phyloP scores from a whole-genome alignment of 1,140 invertebrate genomes.

The Drosophila serrata region DNA sequence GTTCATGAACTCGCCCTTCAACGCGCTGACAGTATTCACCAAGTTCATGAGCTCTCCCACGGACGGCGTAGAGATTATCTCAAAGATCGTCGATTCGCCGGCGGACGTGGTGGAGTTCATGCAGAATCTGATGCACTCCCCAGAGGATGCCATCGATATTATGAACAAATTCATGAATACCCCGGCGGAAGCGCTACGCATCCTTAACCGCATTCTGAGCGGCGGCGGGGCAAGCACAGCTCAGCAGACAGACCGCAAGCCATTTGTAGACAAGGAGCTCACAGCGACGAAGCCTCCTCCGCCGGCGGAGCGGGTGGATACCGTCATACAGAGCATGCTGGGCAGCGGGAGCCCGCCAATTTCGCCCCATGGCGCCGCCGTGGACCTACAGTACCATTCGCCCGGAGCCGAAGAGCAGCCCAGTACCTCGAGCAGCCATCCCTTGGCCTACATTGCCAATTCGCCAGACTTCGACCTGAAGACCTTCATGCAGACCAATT shows the following conservation, averaged over 20 bases:
- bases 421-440: slow-evolving; percentile 66
- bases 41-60: slow-evolving; percentile 85
- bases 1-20: slow-evolving; percentile 85
- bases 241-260: slow-evolving; percentile 42
- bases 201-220: slow-evolving; percentile 82
- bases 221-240: slow-evolving; percentile 50
- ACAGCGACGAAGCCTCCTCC: slow-evolving; percentile 6
- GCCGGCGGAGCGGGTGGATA: slow-evolving; percentile 51
- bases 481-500: slow-evolving; percentile 59
- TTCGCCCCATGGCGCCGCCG: slow-evolving; percentile 40
- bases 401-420: slow-evolving; percentile 62
- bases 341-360: slow-evolving; percentile 45
- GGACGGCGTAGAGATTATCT: slow-evolving; percentile 84
- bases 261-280: slow-evolving; percentile 33
- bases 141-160: slow-evolving; percentile 82
- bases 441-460: slow-evolving; percentile 55
- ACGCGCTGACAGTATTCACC: slow-evolving; percentile 85
- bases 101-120: slow-evolving; percentile 83
- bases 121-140: slow-evolving; percentile 81
- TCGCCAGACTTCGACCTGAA: slow-evolving; percentile 72
- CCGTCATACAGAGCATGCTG: slow-evolving; percentile 71
- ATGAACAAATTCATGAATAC: slow-evolving; percentile 85
- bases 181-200: slow-evolving; percentile 80
- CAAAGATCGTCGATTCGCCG: slow-evolving; percentile 83
- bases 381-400: slow-evolving; percentile 68